Evolutionary conservation across 2,888 invertebrate genomes (phyloP).

Genomic region (Eueremaeus valkanovi): DNA sequence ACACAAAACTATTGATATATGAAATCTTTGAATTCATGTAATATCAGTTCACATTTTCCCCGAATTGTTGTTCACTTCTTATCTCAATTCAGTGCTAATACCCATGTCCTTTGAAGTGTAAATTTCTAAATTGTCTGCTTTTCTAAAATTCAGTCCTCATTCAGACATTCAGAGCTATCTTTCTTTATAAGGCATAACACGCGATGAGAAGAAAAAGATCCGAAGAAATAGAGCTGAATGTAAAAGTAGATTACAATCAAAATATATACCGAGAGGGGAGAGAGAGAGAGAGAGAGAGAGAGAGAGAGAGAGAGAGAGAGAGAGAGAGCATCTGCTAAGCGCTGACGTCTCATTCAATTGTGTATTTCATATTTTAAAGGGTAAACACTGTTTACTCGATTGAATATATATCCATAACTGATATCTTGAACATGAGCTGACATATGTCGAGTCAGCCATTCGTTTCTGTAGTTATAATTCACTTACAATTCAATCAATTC

Average conservation of each 20-base stretch:
- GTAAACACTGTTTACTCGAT: neutral
- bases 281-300: neutral
- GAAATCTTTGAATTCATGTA: no score
- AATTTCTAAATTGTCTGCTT: slow-evolving; percentile 15
- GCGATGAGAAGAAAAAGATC: neutral
- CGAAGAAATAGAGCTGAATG: neutral
- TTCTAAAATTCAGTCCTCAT: neutral
- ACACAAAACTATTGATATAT: no score
- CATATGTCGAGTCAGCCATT: neutral
- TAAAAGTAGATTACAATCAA: neutral
- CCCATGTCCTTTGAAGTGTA: slow-evolving; percentile 19
- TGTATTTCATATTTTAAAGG: neutral
- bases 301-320: neutral
- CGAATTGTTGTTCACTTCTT: neutral
- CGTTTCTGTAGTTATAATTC: neutral
- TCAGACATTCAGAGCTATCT: no score
- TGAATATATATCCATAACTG: slow-evolving; percentile 1
- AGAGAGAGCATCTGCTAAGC: neutral
- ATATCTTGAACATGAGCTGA: neutral
- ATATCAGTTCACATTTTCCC: no score
- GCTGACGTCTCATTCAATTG: neutral
- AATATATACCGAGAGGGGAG: no score
- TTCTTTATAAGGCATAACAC: neutral
- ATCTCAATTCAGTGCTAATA: neutral
- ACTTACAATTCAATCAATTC: neutral